Conservation (phyloP, 2,113 vertebrate species). For the Sminthopsis crassicaudata region DNA sequence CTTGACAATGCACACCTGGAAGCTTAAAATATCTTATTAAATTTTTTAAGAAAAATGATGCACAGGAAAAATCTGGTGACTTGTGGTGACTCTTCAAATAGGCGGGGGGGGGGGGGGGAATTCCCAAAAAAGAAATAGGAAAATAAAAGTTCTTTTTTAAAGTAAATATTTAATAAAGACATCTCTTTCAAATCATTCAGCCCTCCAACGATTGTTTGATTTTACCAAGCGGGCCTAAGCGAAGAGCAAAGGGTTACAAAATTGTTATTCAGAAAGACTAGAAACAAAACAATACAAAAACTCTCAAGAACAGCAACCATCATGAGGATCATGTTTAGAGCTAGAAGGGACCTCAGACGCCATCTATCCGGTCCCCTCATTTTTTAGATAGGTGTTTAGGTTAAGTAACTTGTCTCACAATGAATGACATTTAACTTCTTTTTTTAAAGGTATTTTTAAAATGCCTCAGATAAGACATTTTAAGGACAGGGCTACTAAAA, state of each 20-base stretch:
- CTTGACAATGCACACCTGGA: background rate
- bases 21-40: conserved; percentile 20
- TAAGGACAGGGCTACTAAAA: conserved; percentile 40
- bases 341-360: background rate
- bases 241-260: conserved; percentile 44
- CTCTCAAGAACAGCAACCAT: conserved; percentile 53
- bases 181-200: conserved; percentile 57
- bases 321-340: conserved; percentile 4
- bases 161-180: conserved; percentile 55
- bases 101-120: background rate
- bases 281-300: conserved; percentile 47
- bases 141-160: conserved; percentile 59
- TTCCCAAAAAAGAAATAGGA: conserved; percentile 45
- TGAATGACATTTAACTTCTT: conserved; percentile 34
- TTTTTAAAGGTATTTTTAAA: conserved; percentile 27
- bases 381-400: background rate
- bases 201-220: conserved; percentile 42
- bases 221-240: conserved; percentile 42
- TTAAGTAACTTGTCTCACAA: background rate
- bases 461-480: conserved; percentile 54
- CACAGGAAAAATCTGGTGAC: conserved; percentile 36
- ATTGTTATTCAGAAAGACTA: conserved; percentile 34
- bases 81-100: conserved; percentile 46
- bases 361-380: background rate
- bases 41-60: conserved; percentile 17